Base-by-base conservation (phyloP, 2,888 invertebrate species). In the Fragum sueziense region DNA sequence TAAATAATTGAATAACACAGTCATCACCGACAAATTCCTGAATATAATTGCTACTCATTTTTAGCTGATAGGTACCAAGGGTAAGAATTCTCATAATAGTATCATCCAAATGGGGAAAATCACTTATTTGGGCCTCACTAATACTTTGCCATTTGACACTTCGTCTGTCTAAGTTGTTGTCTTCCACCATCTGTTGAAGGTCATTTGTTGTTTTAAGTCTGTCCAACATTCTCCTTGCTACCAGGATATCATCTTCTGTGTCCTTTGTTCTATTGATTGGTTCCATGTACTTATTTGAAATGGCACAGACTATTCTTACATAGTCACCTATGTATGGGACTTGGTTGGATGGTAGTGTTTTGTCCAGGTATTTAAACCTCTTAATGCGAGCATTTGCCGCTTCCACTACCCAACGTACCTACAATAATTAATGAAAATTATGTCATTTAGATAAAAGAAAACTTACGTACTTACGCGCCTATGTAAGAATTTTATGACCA, bases 371-470 rank as follows among this genome's bases (percentile, higher is more conserved):
- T 52, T 62, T 72, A 52, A 67, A 83, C 14, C 69, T 29, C 65
- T 83, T 83, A 27, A 83, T 78, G 17, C 80, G 22, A 1, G 76
- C 67, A 52, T 84, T 84, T 52, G 80, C 80, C 7, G 79, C 65
- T 41, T 81, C 80, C 1, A 79, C 76, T 0, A 84, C 80, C 79
- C 84, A 84, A 33, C 72, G 27, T 27, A 82, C 33, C 79, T 79
- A 72, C 2, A 82, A 76, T 33, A 52, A 70, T 31, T n/a, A 25
- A 31, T n/a, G 27, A 69, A 71, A 71, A 57, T 37, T 17, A 29
- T 51, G 37, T 6, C 37, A 37, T 37, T 37, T 37, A 6, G 14
- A 37, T 68, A 41, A n/a, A n/a, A n/a, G n/a, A n/a, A n/a, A n/a
- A n/a, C n/a, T n/a, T n/a, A n/a, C n/a, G n/a, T n/a, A n/a, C n/a